phyloP scores from a whole-genome alignment of 2,113 vertebrate genomes.

The Felis chaus region DNA sequence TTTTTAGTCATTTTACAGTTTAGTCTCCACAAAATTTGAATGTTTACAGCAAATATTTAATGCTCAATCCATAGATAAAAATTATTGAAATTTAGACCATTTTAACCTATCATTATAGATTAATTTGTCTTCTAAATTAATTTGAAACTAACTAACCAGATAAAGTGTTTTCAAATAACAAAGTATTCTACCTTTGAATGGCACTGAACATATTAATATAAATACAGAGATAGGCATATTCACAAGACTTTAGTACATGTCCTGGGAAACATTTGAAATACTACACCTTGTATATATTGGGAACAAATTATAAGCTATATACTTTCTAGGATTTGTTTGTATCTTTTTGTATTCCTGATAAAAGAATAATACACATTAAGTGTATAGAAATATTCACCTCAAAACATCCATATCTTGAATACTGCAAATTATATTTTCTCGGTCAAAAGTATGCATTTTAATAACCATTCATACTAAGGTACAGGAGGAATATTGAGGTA shows the following conservation, averaged over 20 bases:
- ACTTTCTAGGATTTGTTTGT: neutral
- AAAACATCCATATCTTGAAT: neutral
- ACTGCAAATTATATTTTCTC: constrained; percentile 1
- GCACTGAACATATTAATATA: neutral
- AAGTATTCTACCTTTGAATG: neutral
- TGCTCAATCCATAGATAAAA: neutral
- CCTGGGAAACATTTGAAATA: neutral
- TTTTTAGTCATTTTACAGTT: neutral
- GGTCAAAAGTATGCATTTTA: neutral
- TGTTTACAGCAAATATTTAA: neutral
- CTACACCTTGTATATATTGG: neutral
- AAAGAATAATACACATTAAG: neutral
- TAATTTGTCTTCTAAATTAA: neutral
- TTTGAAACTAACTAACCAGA: constrained; percentile 18
- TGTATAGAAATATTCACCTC: neutral
- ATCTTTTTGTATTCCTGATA: neutral
- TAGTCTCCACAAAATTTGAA: neutral
- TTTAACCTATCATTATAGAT: neutral
- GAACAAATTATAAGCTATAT: neutral
- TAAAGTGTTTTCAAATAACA: neutral
- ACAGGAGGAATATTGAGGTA: neutral
- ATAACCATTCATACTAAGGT: neutral
- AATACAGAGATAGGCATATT: neutral
- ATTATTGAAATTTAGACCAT: neutral
- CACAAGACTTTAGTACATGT: neutral